A percentile compares a stretch with the other conserved stretches of the same genome.
Evolutionary conservation across 2,113 vertebrate species (phyloP).

Genomic region (Hyperopisus bebe): DNA sequence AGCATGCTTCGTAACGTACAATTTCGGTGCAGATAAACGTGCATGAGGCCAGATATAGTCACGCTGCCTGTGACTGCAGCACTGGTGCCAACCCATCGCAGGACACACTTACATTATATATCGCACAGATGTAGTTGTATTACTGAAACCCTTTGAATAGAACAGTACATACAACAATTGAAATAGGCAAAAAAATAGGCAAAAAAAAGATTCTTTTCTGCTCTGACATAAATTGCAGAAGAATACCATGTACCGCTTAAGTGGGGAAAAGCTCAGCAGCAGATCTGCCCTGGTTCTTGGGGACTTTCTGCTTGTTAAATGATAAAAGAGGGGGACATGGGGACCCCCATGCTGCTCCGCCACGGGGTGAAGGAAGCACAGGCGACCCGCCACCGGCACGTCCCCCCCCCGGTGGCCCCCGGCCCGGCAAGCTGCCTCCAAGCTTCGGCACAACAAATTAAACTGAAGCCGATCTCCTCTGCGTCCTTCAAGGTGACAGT

Average conservation of each 20-base stretch:
- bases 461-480: slow-evolving; percentile 11
- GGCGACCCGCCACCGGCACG: not conserved
- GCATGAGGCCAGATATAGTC: not conserved
- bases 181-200: not conserved
- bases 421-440: not conserved
- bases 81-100: not conserved
- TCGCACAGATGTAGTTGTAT: not conserved
- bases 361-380: not conserved
- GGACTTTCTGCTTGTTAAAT: slow-evolving; percentile 1
- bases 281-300: not conserved
- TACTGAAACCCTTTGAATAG: not conserved
- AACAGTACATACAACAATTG: not conserved
- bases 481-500: slow-evolving; percentile 28
- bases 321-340: not conserved
- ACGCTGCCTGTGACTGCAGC: not conserved
- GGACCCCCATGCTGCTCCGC: not conserved
- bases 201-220: not conserved
- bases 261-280: not conserved
- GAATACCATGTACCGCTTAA: not conserved
- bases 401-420: not conserved
- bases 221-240: not conserved
- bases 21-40: not conserved
- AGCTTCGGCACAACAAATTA: not conserved
- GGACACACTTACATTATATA: not conserved
- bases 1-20: not conserved